A percentile compares a stretch with the other conserved stretches of the same genome.
phyloP scores from a whole-genome alignment of 2,888 invertebrate species.

The Pheosia tremula region DNA sequence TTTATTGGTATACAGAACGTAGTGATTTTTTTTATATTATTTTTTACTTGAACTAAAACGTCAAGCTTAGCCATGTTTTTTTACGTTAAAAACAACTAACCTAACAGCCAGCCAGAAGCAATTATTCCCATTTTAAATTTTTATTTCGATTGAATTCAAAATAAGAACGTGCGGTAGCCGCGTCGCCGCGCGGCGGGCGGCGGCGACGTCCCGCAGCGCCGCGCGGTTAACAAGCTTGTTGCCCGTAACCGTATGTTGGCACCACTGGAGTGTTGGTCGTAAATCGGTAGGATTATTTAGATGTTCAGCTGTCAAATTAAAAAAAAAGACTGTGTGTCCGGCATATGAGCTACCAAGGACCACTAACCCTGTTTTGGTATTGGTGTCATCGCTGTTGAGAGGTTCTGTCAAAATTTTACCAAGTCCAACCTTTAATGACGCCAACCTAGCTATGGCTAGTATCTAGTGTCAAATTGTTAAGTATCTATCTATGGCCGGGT shows the following conservation, averaged over 20 bases:
- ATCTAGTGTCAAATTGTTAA: too few relatives aligned
- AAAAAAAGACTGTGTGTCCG: neutral
- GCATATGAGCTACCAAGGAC: too few relatives aligned
- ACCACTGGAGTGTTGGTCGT: slow-evolving; percentile 19
- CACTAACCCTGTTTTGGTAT: too few relatives aligned
- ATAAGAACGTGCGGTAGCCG: slow-evolving; percentile 54
- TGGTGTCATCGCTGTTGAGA: too few relatives aligned
- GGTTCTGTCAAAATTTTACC: too few relatives aligned
- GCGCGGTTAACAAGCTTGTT: slow-evolving; percentile 38
- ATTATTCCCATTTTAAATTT: slow-evolving; percentile 3
- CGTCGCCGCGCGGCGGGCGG: slow-evolving; percentile 39
- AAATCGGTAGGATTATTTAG: slow-evolving; percentile 21
- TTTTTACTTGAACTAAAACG: too few relatives aligned
- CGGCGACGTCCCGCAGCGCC: slow-evolving; percentile 34
- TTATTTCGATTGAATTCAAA: slow-evolving; percentile 31
- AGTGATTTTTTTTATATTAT: too few relatives aligned
- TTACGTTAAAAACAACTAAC: neutral
- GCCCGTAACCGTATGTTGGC: slow-evolving; percentile 32
- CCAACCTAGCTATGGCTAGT: too few relatives aligned
- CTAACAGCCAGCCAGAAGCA: slow-evolving; percentile 28
- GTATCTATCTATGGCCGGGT: too few relatives aligned
- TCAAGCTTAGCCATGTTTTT: too few relatives aligned
- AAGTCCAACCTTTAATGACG: too few relatives aligned
- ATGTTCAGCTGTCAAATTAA: slow-evolving; percentile 13
- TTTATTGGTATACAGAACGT: too few relatives aligned